Conservation (phyloP, 2,797 vertebrate species). For the Pseudochirops cupreus region DNA sequence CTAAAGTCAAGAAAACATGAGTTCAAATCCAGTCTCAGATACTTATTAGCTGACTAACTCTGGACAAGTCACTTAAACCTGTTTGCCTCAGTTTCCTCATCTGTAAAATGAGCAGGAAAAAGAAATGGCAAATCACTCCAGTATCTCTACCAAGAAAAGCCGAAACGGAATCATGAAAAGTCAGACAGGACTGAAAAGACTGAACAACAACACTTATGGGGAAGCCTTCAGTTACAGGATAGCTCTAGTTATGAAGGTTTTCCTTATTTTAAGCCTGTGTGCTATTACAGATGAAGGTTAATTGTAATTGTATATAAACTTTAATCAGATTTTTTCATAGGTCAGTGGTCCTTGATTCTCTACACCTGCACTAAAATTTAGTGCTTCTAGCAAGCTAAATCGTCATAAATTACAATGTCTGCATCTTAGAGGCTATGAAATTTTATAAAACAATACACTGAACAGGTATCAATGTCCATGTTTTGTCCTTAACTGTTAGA, state of each 20-base stretch:
- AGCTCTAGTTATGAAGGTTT: background rate
- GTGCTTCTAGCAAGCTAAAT: background rate
- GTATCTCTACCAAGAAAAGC: background rate
- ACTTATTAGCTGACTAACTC: background rate
- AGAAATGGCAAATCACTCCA: background rate
- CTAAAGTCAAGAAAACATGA: too few relatives aligned
- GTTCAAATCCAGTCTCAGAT: background rate
- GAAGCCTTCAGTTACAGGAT: background rate
- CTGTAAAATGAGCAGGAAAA: background rate
- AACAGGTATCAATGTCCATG: background rate
- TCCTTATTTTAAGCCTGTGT: background rate
- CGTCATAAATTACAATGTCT: background rate
- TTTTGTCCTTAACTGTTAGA: background rate
- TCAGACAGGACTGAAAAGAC: too few relatives aligned
- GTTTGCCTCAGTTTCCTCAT: background rate
- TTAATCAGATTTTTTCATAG: background rate
- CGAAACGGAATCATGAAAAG: background rate
- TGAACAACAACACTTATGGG: background rate
- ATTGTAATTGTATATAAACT: background rate
- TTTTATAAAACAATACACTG: background rate
- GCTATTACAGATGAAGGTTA: background rate
- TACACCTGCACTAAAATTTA: background rate
- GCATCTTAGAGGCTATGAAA: background rate
- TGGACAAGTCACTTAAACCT: background rate
- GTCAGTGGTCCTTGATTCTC: background rate